Evolutionary conservation across 2,113 vertebrate genomes (phyloP).

Genomic region (Poeciliopsis turrubarensis): DNA sequence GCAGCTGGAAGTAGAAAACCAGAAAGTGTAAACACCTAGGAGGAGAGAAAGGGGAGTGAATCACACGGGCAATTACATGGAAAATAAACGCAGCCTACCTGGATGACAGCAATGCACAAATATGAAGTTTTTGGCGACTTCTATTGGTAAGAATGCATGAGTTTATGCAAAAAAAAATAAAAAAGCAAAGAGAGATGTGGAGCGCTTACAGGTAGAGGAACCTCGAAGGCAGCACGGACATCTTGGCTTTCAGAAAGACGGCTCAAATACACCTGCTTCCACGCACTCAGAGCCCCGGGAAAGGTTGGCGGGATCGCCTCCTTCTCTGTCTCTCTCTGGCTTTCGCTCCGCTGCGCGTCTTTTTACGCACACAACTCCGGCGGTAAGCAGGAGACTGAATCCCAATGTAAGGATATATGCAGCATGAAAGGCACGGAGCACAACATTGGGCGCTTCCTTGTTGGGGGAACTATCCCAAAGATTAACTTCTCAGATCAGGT

Average conservation of each 20-base stretch:
- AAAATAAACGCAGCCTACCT: conserved; percentile 70
- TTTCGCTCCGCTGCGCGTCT: conserved; percentile 62
- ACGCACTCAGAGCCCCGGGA: conserved; percentile 71
- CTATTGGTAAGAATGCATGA: conserved; percentile 82
- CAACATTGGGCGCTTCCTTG: conserved; percentile 83
- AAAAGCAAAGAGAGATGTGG: conserved; percentile 46
- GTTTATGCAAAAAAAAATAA: conserved; percentile 31
- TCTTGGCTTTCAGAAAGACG: conserved; percentile 79
- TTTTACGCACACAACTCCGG: conserved; percentile 77
- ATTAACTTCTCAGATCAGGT: conserved; percentile 37
- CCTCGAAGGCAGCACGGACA: conserved; percentile 83
- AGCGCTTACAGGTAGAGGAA: conserved; percentile 85
- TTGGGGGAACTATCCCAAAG: conserved; percentile 63
- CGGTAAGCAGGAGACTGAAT: conserved; percentile 66
- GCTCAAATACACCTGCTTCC: conserved; percentile 85
- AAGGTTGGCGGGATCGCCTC: conserved; percentile 66
- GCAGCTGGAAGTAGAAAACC: conserved; percentile 84
- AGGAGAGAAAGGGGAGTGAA: conserved; percentile 67
- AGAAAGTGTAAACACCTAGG: conserved; percentile 86
- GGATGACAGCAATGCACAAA: conserved; percentile 59
- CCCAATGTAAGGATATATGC: conserved; percentile 73
- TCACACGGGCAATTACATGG: conserved; percentile 75
- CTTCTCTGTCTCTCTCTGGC: conserved; percentile 28
- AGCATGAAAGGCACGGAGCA: conserved; percentile 67
- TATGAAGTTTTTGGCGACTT: conserved; percentile 81